Evolutionary conservation across 2,888 invertebrate species (phyloP), one percentile per base, ranked within the genome.

Genomic region (Microplitis manilae): DNA sequence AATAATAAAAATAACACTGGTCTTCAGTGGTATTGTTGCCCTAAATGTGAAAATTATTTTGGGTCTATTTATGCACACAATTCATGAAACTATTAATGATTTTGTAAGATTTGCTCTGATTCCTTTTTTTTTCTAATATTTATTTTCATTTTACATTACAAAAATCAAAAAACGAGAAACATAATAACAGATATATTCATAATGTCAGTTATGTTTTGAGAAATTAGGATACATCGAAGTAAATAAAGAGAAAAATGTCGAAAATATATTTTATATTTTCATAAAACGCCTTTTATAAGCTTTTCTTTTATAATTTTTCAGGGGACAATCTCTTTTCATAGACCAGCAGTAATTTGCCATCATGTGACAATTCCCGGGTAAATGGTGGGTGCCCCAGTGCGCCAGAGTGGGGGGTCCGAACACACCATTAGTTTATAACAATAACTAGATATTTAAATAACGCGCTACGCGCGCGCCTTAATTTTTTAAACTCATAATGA

Each of bases 341-440:
- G 65, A 81, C 85, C 83, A 86, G 90, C 86, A 86, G 79, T 85
- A 87, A 79, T 85, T 85, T 73, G 84, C 81, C 82, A 85, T 84
- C 83, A 84, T 83, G 77, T 83, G 65, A 38, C 61, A 79, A 81
- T 76, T 20, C 20, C 20, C 20, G 20, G 20, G 20, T 20, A 20
- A 20, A 20, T 20, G 20, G 20, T 1, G 20, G 20, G 20, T 1
- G 20, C 20, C 20, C 20, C 20, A 20, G 20, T 20, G 1, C 20
- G 20, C 1, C 20, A 20, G 20, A 20, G 20, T 1, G 20, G 20
- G 20, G 20, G 1, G 1, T 1, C 20, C 20, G 20, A 20, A 20
- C 20, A 20, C 20, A 20, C 20, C 20, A 20, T 20, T 20, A 20
- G 20, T 20, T 1, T 20, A 20, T 20, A 20, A 1, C 20, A 20